Percentiles rank a stretch among this genome's conserved stretches.
Conservation (phyloP, 2,888 invertebrate species). For the Geotrupes spiniger region DNA sequence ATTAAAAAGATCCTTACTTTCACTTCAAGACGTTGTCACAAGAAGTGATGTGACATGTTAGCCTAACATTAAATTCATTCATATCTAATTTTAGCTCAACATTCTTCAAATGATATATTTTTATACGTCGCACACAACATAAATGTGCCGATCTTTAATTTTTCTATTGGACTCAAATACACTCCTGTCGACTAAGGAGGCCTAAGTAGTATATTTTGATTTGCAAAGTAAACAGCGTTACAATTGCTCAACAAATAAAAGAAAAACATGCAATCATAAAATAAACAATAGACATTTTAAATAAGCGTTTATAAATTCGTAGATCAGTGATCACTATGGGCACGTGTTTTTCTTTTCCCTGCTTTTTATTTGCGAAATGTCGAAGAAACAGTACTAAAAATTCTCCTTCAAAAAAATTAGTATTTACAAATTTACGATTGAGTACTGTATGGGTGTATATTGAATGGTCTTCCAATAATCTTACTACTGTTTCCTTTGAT, state of each 20-base stretch:
- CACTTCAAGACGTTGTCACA: too few species aligned
- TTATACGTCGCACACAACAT: too few species aligned
- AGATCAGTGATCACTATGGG: conserved; percentile 22
- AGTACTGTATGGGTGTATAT: conserved; percentile 36
- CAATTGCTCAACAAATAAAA: conserved; percentile 20
- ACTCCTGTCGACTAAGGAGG: conserved; percentile 4
- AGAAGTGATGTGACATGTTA: too few species aligned
- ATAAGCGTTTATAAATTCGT: conserved; percentile 19
- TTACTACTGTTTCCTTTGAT: conserved; percentile 37
- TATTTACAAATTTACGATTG: conserved; percentile 27
- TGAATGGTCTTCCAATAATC: conserved; percentile 43
- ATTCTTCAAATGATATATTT: too few species aligned
- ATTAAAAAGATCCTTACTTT: too few species aligned
- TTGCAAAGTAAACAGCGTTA: conserved; percentile 8
- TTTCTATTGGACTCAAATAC: too few species aligned
- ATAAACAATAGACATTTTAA: conserved; percentile 11
- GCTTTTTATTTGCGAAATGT: neutral
- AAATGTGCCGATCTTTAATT: too few species aligned
- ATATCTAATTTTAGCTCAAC: too few species aligned
- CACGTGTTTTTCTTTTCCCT: conserved; percentile 14
- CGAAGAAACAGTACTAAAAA: neutral
- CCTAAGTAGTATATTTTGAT: conserved; percentile 1
- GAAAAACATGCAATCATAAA: conserved; percentile 5
- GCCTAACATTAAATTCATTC: too few species aligned
- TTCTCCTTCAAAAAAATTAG: neutral